These are phyloP conservation scores for Drosophila bifasciata DNA, from an alignment of 1,140 invertebrate species.

Conservation along the genomic window DNA sequence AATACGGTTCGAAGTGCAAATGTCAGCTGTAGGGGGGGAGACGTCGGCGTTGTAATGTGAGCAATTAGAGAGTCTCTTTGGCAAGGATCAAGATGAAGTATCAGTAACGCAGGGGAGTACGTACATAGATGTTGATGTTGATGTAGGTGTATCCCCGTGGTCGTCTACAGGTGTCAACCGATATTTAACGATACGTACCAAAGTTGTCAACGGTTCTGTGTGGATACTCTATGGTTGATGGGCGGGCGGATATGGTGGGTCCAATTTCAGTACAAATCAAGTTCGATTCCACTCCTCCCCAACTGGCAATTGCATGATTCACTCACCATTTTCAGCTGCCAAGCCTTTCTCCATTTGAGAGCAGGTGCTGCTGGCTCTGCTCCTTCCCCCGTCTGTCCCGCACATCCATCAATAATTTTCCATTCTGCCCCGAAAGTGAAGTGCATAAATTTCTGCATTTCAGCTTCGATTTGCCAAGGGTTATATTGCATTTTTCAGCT, in stretches of 20 bases:
- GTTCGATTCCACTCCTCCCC: slow-evolving; percentile 21
- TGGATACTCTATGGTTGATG: slow-evolving; percentile 25
- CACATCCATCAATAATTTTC: slow-evolving; percentile 61
- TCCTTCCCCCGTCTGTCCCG: neutral
- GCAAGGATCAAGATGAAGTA: slow-evolving; percentile 26
- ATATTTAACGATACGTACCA: slow-evolving; percentile 31
- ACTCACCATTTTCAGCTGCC: slow-evolving; percentile 43
- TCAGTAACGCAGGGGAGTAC: slow-evolving; percentile 58
- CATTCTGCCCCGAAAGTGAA: slow-evolving; percentile 58
- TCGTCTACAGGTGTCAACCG: slow-evolving; percentile 64
- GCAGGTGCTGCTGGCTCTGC: too few species aligned
- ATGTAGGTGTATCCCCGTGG: slow-evolving; percentile 6
- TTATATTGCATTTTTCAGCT: slow-evolving; percentile 65
- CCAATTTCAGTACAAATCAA: slow-evolving; percentile 44
- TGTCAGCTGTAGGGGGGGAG: slow-evolving; percentile 56
- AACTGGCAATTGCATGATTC: slow-evolving; percentile 45
- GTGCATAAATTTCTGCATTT: slow-evolving; percentile 52
- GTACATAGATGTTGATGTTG: neutral
- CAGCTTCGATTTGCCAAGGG: slow-evolving; percentile 53
- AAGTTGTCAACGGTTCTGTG: slow-evolving; percentile 43
- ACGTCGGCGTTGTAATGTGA: slow-evolving; percentile 66
- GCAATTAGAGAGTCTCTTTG: slow-evolving; percentile 52
- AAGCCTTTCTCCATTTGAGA: slow-evolving; percentile 22
- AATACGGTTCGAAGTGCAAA: slow-evolving; percentile 52
- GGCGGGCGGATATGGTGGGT: slow-evolving; percentile 62